These are phyloP conservation scores for Silurus aristotelis DNA, from an alignment of 2,797 vertebrate genomes.

Conservation along the genomic window DNA sequence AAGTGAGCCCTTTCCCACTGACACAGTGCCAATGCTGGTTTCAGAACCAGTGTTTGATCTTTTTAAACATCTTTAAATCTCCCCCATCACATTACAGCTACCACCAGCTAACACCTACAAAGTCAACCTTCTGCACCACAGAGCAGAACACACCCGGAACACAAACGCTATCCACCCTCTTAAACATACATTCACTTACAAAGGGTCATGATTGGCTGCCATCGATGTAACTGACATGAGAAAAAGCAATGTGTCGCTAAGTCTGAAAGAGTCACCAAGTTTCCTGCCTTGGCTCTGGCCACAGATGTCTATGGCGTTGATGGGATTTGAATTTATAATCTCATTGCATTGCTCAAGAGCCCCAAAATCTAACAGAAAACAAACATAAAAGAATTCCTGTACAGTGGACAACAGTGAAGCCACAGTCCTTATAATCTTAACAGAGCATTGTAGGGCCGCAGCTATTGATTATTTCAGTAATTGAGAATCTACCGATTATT, in stretches of 20 bases:
- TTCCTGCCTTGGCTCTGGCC: neutral
- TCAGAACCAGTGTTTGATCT: neutral
- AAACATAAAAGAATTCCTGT: neutral
- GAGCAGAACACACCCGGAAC: neutral
- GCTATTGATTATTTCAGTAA: no score
- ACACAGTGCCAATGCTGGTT: neutral
- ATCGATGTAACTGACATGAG: neutral
- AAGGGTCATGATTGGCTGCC: neutral
- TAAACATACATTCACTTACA: neutral
- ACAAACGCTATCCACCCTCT: neutral
- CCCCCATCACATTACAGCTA: no score
- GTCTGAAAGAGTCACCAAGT: neutral
- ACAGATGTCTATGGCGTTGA: neutral
- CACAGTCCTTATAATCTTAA: neutral
- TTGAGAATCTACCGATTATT: no score
- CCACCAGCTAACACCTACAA: no score
- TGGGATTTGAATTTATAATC: neutral
- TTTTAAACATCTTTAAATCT: neutral
- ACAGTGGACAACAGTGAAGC: neutral
- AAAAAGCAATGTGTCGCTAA: neutral
- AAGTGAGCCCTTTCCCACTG: slow-evolving; percentile 4
- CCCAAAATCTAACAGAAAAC: neutral
- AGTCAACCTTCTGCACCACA: neutral
- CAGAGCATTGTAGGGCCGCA: no score
- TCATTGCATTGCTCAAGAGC: neutral